Evolutionary conservation across 1,140 invertebrate species (phyloP).

Genomic region (Lerema accius): DNA sequence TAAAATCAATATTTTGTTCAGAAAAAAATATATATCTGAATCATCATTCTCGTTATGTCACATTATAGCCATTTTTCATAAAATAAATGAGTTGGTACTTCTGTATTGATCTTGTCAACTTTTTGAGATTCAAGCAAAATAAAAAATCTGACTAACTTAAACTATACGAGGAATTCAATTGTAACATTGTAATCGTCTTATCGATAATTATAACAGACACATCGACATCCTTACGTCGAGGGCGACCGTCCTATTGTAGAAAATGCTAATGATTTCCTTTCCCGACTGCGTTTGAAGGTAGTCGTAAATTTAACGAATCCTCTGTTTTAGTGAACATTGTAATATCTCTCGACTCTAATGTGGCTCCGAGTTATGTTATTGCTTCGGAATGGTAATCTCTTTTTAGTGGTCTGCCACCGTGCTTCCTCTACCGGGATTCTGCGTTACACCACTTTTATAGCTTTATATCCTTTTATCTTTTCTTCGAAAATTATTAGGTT

Average conservation of each 20-base stretch:
- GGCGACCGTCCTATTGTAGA: slow-evolving; percentile 56
- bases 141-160: no score
- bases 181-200: no score
- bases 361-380: slow-evolving; percentile 26
- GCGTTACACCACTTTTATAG: slow-evolving; percentile 8
- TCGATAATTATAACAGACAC: slow-evolving; percentile 36
- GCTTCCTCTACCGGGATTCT: not conserved
- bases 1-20: no score
- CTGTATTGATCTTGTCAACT: no score
- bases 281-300: slow-evolving; percentile 62
- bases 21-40: no score
- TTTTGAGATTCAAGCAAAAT: no score
- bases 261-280: slow-evolving; percentile 73
- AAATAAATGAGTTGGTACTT: no score
- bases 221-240: slow-evolving; percentile 24
- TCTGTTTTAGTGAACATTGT: slow-evolving; percentile 44
- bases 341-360: slow-evolving; percentile 26
- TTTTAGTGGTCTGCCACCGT: slow-evolving; percentile 5
- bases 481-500: not conserved
- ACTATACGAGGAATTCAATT: no score
- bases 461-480: not conserved
- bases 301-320: slow-evolving; percentile 64
- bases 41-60: no score
- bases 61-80: no score
- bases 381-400: slow-evolving; percentile 22